A percentile compares a stretch with the other conserved stretches of the same genome.
Evolutionary conservation across 2,888 invertebrate genomes (phyloP).

Genomic region (Hirtodrosophila trivittata): DNA sequence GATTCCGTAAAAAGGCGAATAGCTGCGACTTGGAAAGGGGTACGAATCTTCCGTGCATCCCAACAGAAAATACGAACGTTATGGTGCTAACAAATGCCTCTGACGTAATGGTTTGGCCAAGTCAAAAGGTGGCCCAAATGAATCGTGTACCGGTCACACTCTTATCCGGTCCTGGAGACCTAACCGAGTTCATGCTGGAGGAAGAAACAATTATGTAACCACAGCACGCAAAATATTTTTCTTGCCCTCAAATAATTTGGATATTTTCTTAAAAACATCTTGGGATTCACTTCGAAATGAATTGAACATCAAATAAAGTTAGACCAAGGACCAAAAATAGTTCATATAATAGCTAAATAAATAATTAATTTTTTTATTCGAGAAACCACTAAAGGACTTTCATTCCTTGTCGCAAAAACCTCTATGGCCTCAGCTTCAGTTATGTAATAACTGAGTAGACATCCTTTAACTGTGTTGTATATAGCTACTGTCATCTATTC

Average conservation of each 20-base stretch:
- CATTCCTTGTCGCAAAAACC: conserved; percentile 20
- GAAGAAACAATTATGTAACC: conserved; percentile 68
- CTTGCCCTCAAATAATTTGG: too few relatives aligned
- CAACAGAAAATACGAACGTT: conserved; percentile 64
- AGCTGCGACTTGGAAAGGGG: conserved; percentile 45
- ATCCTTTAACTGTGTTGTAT: too few relatives aligned
- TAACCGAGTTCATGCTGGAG: conserved; percentile 70
- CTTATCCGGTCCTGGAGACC: conserved; percentile 60
- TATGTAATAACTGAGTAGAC: too few relatives aligned
- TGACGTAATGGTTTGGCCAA: conserved; percentile 70
- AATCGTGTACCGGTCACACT: conserved; percentile 65
- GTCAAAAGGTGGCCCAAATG: conserved; percentile 68
- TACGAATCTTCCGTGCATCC: conserved; percentile 46
- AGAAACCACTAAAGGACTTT: conserved; percentile 37
- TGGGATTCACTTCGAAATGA: too few relatives aligned
- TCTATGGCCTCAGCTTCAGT: conserved; percentile 39
- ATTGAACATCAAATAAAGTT: too few relatives aligned
- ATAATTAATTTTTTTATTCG: neutral
- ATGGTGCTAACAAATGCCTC: conserved; percentile 62
- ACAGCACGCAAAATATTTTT: neutral
- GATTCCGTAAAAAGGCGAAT: conserved; percentile 58
- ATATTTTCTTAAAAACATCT: too few relatives aligned
- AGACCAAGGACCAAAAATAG: too few relatives aligned
- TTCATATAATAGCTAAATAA: too few relatives aligned
- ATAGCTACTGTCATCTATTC: too few relatives aligned